Evolutionary conservation across 2,797 vertebrate species (phyloP), one percentile per base, ranked within the genome.

Genomic region (Acomys russatus): DNA sequence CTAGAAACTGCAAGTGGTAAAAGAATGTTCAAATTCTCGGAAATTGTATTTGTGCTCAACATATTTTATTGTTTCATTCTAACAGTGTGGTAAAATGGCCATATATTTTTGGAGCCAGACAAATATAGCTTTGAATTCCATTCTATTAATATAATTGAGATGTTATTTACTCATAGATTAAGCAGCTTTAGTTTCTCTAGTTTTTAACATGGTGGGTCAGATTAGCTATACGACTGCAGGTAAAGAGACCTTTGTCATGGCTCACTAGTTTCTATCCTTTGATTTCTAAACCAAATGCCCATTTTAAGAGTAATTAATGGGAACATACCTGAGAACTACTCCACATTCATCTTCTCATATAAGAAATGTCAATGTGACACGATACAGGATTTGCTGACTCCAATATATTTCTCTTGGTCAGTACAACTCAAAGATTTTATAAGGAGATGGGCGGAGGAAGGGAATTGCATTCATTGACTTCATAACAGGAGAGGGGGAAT

Each of bases 51-150:
- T 95, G 64, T 64, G 6, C 74, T 92, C 30, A 92, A 44, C 74
- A 28, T 88, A 73, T 91, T 96, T 92, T n/a, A 92, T 66, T 64
- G 38, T 87, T 90, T 89, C 10, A 33, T 92, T 91, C 28, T 23
- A 93, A 38, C 17, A 66, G 77, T 66, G 38, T 84, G 77, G 20
- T 66, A 88, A 88, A 87, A 71, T 35, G 15, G 59, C 15, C n/a
- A 54, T 17, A 78, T 71, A 61, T 68, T 89, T 44, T 87, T 76
- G 64, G n/a, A 94, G n/a, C 77, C 25, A 76, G 68, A 59, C 23
- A 92, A 78, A 93, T 7, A 15, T 63, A 44, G 3, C 91, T 96
- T 95, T 87, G 51, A 92, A 85, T 92, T 94, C 25, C 8, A 49
- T 20, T 83, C 51, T 78, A 74, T 70, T 88, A 96, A 49, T 83